Base-by-base conservation (phyloP, 2,888 invertebrate species). In the Tanytarsus gracilentus region DNA sequence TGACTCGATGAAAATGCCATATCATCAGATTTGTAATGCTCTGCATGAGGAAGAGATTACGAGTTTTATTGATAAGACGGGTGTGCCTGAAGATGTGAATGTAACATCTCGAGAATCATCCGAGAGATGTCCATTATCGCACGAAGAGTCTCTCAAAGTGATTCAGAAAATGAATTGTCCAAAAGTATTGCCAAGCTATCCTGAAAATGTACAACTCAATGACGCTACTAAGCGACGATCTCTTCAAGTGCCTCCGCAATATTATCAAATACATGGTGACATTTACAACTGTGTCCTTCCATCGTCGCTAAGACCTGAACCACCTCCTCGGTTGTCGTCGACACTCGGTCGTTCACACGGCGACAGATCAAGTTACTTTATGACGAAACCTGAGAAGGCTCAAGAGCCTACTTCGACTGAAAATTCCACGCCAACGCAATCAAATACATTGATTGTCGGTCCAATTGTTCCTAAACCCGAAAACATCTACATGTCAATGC, bases 121-220 rank as follows among this genome's bases (percentile, higher is more conserved):
- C 1, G 65, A 63, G 16, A 67, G 70, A 14, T 64, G 70, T 61
- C 72, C 76, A 3, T 69, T 84, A 40, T 81, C 81, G 6, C 79
- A 84, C 1, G 85, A 84, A 67, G 86, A 88, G 69, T 83, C 88
- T 0, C 69, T 89, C 56, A 75, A 80, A 63, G 82, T 84, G 29
- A 85, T 90, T 44, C 84, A 86, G 70, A 78, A 85, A 62, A 76
- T 87, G 65, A 90, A 89, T 69, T 90, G 84, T 68, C 90, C 90
- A 0, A 90, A 90, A 77, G 90, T 90, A 1, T 70, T 90, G 29
- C 90, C 90, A n/a, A 88, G 88, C 71, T 80, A 85, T 65, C 81
- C 82, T 4, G 62, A 64, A 26, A 62, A 61, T 61, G 8, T 39
- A 14, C 21, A 48, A 2, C 27, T 30, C 9, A 62, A 50, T 14